Evolutionary conservation across 1,140 invertebrate species (phyloP).

Genomic region (Drosophila setifemur): DNA sequence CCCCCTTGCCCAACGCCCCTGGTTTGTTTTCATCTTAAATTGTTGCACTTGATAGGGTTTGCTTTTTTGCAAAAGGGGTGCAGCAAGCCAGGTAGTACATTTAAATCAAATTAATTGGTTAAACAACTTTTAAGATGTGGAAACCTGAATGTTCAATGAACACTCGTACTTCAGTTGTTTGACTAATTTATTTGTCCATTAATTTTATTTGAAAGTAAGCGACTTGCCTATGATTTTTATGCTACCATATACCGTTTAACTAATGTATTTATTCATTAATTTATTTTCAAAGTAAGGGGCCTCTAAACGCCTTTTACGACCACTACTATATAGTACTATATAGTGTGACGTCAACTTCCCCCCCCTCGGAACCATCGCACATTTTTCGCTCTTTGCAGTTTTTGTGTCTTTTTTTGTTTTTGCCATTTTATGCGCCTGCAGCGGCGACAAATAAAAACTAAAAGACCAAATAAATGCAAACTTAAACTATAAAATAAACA

Average conservation of each 20-base stretch:
- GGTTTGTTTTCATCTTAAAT: constrained; percentile 14
- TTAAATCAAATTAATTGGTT: neutral
- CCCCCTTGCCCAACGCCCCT: constrained; percentile 13
- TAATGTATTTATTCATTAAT: neutral
- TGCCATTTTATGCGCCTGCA: constrained; percentile 25
- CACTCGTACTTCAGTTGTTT: too few relatives aligned
- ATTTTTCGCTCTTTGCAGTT: constrained; percentile 3
- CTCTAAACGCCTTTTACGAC: neutral
- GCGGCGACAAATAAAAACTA: constrained; percentile 70
- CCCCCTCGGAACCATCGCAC: neutral
- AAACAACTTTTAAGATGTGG: too few relatives aligned
- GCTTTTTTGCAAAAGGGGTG: neutral
- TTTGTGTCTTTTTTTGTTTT: constrained; percentile 36
- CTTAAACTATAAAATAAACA: constrained; percentile 82
- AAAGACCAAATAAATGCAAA: constrained; percentile 81
- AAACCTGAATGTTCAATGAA: too few relatives aligned
- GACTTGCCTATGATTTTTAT: too few relatives aligned
- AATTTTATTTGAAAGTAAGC: too few relatives aligned
- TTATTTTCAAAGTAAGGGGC: neutral
- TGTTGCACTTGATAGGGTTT: constrained; percentile 39
- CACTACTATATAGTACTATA: too few relatives aligned
- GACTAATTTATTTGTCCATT: too few relatives aligned
- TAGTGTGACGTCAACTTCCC: neutral
- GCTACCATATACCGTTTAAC: too few relatives aligned
- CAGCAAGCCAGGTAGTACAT: constrained; percentile 10